phyloP scores from a whole-genome alignment of 2,888 invertebrate genomes.

The Augiades crinisus region DNA sequence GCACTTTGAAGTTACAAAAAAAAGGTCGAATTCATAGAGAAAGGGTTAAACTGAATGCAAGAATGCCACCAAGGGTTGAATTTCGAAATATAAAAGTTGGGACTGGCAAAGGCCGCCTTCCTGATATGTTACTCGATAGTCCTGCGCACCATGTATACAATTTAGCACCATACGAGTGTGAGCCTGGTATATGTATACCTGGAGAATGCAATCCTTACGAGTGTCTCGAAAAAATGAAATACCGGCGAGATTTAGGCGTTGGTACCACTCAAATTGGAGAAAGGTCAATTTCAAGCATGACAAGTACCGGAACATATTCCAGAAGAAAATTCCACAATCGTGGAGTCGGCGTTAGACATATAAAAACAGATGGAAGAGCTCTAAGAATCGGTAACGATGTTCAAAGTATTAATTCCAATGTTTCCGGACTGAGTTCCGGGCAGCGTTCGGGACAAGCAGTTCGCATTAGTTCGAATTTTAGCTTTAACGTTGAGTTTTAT shows the following conservation, averaged over 20 bases:
- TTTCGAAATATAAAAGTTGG: constrained; percentile 6
- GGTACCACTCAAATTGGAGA: background rate
- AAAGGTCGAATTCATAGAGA: constrained; percentile 25
- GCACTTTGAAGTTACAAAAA: constrained; percentile 42
- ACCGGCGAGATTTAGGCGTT: constrained; percentile 27
- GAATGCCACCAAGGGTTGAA: background rate
- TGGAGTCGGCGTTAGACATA: constrained; percentile 18
- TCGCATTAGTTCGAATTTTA: constrained; percentile 41
- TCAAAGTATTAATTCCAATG: background rate
- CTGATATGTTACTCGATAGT: too few species aligned
- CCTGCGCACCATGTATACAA: background rate
- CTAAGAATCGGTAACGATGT: background rate
- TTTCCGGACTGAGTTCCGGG: background rate
- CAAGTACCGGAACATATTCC: constrained; percentile 35
- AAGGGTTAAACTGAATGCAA: background rate
- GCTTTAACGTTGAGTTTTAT: constrained; percentile 43
- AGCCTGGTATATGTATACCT: constrained; percentile 41
- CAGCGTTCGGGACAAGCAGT: constrained; percentile 32
- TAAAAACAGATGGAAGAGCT: constrained; percentile 17
- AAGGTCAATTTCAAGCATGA: constrained; percentile 20
- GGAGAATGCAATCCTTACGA: constrained; percentile 41
- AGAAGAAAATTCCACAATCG: constrained; percentile 33
- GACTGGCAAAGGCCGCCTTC: background rate
- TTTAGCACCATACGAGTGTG: constrained; percentile 41
- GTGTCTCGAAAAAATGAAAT: constrained; percentile 42